Evolutionary conservation across 2,113 vertebrate species (phyloP), one percentile per base, ranked within the genome.

Genomic region (Climacteris rufus): DNA sequence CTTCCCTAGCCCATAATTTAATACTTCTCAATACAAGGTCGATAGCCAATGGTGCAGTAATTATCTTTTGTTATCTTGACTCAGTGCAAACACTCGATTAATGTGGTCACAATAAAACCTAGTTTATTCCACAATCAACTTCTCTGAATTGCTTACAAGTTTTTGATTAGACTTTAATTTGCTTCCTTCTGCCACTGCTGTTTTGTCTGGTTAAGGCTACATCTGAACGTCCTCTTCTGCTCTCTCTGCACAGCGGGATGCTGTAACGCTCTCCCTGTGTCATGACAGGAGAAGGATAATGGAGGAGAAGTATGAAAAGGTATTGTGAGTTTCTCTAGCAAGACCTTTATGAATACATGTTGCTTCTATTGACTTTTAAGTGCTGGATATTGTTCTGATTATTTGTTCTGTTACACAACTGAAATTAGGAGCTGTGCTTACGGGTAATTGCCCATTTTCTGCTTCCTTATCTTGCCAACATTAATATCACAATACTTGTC

Each of bases 91-190:
- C 64, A 47, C 56, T 87, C 2, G 0, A 22, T 89, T 59, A 40
- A 44, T 45, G 53, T 65, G 45, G 37, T 72, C 89, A 70, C 59
- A 35, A 20, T 57, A 74, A 91, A 65, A 33, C 19, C 28, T 53
- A 11, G 42, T 79, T 77, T 90, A 60, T 86, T 77, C 44, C 71
- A 66, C 45, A 35, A 0, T 54, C 25, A 27, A 47, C 56, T 92
- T 71, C 76, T 93, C 76, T 63, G 37, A 63, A 64, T 60, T 93
- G 33, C 56, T 88, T 88, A 22, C 42, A 86, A 47, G 42, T 42
- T 91, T 94, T 87, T 89, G 24, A 71, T 65, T 44, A 56, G 37
- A 49, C 31, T 87, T 87, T 25, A 31, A 83, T 88, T 85, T 92
- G 44, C 78, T 83, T 77, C 64, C 45, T 88, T 7, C 53, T 69